These are phyloP conservation scores for Parotocinclus haroldoi DNA, from an alignment of 2,797 vertebrate genomes.

Conservation along the genomic window DNA sequence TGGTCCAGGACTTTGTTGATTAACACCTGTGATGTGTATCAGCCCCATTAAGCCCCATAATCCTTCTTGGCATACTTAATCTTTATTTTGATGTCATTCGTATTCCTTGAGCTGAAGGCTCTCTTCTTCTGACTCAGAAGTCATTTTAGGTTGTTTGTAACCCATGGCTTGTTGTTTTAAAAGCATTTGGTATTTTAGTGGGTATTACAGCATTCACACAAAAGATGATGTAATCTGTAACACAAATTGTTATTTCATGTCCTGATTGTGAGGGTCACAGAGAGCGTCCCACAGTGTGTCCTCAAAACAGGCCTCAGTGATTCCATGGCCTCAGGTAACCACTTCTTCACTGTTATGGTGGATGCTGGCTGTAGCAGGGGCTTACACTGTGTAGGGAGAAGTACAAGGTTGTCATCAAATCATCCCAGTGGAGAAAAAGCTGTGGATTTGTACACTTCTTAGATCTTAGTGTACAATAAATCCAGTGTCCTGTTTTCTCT, in stretches of 20 bases:
- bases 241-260: not conserved
- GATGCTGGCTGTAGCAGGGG: not conserved
- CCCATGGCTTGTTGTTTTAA: not conserved
- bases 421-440: not conserved
- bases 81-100: not conserved
- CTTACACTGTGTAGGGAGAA: not conserved
- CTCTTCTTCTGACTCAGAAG: not conserved
- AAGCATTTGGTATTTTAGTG: not conserved
- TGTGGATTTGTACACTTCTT: not conserved
- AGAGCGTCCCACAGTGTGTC: not conserved
- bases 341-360: not conserved
- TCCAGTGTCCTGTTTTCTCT: not conserved
- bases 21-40: too few relatives aligned
- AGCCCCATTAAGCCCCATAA: too few relatives aligned
- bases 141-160: not conserved
- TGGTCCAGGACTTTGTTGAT: too few relatives aligned
- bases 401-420: not conserved
- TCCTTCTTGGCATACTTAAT: too few relatives aligned
- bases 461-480: too few relatives aligned
- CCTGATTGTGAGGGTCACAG: too few relatives aligned
- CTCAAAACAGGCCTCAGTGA: not conserved
- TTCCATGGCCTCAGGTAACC: not conserved
- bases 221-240: not conserved
- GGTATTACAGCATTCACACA: not conserved
- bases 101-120: not conserved